A percentile compares a stretch with the other conserved stretches of the same genome.
These are phyloP conservation scores for Anthopleura sola DNA, from an alignment of 64 coral and sea anemone genomes.

Conservation along the genomic window DNA sequence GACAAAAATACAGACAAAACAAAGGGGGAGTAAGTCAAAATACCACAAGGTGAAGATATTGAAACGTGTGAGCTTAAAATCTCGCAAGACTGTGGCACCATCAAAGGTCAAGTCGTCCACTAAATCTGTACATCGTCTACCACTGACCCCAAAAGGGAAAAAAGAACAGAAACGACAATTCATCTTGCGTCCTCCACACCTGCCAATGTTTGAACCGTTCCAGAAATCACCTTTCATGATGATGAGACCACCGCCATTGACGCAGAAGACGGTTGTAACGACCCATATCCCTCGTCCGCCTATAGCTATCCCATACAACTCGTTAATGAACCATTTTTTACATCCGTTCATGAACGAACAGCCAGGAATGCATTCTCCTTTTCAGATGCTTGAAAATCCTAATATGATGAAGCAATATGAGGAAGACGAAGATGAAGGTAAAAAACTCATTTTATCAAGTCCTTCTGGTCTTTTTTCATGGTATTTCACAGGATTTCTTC, in stretches of 20 bases:
- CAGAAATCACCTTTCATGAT: constrained; percentile 72
- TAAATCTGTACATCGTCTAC: neutral
- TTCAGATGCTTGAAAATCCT: constrained; percentile 7
- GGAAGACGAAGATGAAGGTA: constrained; percentile 23
- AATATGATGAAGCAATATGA: constrained; percentile 7
- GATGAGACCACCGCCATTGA: constrained; percentile 92
- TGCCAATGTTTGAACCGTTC: constrained; percentile 28
- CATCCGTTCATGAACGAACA: constrained; percentile 9
- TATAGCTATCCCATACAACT: constrained; percentile 75
- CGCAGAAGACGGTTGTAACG: constrained; percentile 93
- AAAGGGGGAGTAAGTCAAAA: neutral
- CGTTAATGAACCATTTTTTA: constrained; percentile 47
- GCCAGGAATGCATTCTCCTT: constrained; percentile 35
- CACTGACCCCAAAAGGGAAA: constrained; percentile 30
- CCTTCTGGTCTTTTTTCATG: neutral
- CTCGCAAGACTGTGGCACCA: neutral
- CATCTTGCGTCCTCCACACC: constrained; percentile 67
- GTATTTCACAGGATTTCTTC: neutral
- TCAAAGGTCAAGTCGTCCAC: constrained; percentile 13
- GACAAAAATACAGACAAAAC: neutral
- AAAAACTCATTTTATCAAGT: neutral
- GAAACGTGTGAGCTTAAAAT: neutral
- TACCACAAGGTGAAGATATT: neutral
- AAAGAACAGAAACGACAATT: constrained; percentile 89
- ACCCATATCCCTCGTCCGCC: constrained; percentile 94